These are phyloP conservation scores for Myotis planiceps DNA, from an alignment of 2,797 vertebrate species.

Conservation along the genomic window DNA sequence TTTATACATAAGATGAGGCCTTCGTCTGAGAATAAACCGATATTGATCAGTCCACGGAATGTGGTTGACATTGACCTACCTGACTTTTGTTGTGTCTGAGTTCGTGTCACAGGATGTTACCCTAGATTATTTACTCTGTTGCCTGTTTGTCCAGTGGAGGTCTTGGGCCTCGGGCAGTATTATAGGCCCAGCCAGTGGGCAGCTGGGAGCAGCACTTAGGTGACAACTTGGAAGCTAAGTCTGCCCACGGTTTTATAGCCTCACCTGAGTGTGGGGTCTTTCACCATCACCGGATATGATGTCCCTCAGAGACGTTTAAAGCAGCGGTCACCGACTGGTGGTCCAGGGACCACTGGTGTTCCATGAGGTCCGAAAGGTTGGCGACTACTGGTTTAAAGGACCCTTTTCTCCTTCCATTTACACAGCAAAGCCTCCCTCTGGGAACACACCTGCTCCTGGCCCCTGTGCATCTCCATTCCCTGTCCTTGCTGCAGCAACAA, in stretches of 20 bases:
- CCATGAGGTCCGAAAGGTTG: no score
- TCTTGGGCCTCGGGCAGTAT: background rate
- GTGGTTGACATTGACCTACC: background rate
- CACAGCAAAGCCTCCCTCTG: background rate
- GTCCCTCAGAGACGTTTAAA: background rate
- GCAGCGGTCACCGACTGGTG: no score
- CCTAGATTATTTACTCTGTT: background rate
- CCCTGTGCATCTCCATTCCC: background rate
- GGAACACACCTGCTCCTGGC: background rate
- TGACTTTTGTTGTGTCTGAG: no score
- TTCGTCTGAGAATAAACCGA: background rate
- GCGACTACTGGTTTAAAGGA: no score
- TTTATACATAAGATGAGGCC: background rate
- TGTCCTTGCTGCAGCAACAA: no score
- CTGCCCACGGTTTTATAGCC: background rate
- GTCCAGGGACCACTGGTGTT: no score
- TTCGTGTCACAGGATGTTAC: background rate
- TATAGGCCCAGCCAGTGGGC: background rate
- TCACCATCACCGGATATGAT: background rate
- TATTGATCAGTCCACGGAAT: accelerated
- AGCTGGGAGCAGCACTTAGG: background rate
- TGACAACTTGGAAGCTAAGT: background rate
- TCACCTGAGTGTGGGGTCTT: background rate
- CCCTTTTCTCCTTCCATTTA: background rate
- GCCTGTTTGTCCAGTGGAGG: background rate